phyloP scores from a whole-genome alignment of 2,113 vertebrate species.

The Fukomys damarensis region DNA sequence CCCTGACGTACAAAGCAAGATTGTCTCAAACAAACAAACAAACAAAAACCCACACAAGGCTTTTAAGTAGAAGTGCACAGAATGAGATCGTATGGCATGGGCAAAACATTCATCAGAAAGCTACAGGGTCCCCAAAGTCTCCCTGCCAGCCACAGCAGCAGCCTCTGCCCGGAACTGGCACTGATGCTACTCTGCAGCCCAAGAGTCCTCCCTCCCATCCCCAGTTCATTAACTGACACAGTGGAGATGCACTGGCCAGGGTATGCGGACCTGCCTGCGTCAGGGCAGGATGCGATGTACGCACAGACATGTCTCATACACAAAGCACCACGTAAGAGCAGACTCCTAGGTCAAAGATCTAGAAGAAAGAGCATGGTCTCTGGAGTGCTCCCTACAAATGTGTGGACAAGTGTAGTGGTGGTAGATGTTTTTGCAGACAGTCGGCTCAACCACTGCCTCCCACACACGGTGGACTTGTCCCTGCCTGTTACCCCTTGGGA shows the following conservation, averaged over 20 bases:
- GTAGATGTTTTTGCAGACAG: not conserved
- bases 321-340: not conserved
- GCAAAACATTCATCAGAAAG: rapidly evolving
- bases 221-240: rapidly evolving
- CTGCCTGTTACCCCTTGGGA: rapidly evolving
- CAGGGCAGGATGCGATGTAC: not conserved
- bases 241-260: rapidly evolving
- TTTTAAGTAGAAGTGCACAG: not conserved
- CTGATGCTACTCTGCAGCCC: no score
- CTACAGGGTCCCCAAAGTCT: rapidly evolving
- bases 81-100: not conserved
- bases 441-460: not conserved
- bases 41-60: not conserved
- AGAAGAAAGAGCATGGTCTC: not conserved
- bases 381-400: not conserved
- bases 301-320: not conserved
- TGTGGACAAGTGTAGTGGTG: not conserved
- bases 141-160: rapidly evolving
- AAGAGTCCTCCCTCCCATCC: rapidly evolving
- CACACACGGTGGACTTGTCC: not conserved
- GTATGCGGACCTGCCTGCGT: not conserved
- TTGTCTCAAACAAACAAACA: not conserved
- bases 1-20: not conserved
- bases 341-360: not conserved
- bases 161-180: rapidly evolving